phyloP scores from a whole-genome alignment of 2,113 vertebrate genomes.

The Gymnorhina tibicen region DNA sequence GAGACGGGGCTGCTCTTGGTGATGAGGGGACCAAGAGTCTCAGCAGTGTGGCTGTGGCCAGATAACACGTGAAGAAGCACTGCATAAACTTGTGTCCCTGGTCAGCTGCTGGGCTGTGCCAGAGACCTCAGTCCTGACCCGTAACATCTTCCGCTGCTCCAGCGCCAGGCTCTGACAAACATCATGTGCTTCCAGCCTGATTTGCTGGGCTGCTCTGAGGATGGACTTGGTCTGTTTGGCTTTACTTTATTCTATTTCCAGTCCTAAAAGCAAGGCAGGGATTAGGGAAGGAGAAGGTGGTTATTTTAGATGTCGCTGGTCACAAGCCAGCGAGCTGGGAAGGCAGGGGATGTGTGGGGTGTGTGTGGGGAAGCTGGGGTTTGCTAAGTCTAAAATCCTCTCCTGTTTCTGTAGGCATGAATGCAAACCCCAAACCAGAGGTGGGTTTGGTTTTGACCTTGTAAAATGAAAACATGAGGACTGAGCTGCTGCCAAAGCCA shows the following conservation, averaged over 20 bases:
- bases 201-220: not conserved
- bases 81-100: not conserved
- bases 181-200: not conserved
- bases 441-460: constrained; percentile 41
- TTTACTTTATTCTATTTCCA: not conserved
- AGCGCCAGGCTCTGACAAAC: not conserved
- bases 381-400: not conserved
- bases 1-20: not conserved
- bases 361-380: not conserved
- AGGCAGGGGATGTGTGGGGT: not conserved
- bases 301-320: not conserved
- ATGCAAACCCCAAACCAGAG: constrained; percentile 14
- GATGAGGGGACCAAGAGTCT: not conserved
- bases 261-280: not conserved
- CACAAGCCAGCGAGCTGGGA: not conserved
- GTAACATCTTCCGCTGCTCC: not conserved
- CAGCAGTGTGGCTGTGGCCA: not conserved
- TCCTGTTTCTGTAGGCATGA: not conserved
- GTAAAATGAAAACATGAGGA: not conserved
- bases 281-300: not conserved
- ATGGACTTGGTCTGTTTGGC: not conserved
- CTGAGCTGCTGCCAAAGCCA: constrained; percentile 21
- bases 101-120: not conserved
- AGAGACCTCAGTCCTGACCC: not conserved
- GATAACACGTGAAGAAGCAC: not conserved